These are phyloP conservation scores for Dicrostonyx torquatus DNA, from an alignment of 2,797 vertebrate genomes.

Conservation along the genomic window DNA sequence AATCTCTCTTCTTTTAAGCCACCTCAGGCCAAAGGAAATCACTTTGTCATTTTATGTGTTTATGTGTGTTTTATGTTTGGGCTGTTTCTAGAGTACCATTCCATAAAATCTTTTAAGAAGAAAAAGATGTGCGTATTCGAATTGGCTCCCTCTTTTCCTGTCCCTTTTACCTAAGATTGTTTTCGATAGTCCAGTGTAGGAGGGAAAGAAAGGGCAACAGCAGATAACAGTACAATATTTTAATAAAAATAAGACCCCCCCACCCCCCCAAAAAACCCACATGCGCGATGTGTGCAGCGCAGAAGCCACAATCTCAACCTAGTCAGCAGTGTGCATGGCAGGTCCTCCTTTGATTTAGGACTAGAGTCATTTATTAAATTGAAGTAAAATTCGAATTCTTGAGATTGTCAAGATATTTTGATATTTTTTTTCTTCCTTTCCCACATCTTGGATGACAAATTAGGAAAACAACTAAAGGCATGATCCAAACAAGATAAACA, in stretches of 20 bases:
- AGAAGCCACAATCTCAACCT: neutral
- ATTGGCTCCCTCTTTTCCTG: slow-evolving; percentile 52
- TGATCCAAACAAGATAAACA: slow-evolving; percentile 74
- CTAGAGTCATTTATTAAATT: slow-evolving; percentile 69
- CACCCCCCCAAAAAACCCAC: neutral
- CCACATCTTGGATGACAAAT: slow-evolving; percentile 72
- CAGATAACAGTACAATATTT: slow-evolving; percentile 73
- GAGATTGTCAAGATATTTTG: slow-evolving; percentile 24
- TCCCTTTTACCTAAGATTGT: slow-evolving; percentile 45
- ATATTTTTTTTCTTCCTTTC: slow-evolving; percentile 58
- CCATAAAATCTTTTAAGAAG: slow-evolving; percentile 75
- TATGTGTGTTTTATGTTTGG: slow-evolving; percentile 82
- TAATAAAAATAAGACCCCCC: neutral
- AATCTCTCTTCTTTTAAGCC: slow-evolving; percentile 81
- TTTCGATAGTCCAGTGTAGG: slow-evolving; percentile 69
- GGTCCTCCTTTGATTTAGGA: slow-evolving; percentile 9
- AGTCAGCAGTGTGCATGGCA: neutral
- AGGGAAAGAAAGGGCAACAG: neutral
- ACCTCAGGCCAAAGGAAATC: slow-evolving; percentile 70
- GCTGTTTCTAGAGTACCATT: slow-evolving; percentile 76
- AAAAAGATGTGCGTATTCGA: slow-evolving; percentile 67
- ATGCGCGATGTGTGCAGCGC: neutral
- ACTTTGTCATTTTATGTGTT: slow-evolving; percentile 76
- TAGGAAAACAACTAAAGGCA: slow-evolving; percentile 69
- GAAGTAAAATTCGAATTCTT: slow-evolving; percentile 68